Base-by-base conservation (phyloP, 2,797 vertebrate genomes). In the Myoxocephalus aenaeus region DNA sequence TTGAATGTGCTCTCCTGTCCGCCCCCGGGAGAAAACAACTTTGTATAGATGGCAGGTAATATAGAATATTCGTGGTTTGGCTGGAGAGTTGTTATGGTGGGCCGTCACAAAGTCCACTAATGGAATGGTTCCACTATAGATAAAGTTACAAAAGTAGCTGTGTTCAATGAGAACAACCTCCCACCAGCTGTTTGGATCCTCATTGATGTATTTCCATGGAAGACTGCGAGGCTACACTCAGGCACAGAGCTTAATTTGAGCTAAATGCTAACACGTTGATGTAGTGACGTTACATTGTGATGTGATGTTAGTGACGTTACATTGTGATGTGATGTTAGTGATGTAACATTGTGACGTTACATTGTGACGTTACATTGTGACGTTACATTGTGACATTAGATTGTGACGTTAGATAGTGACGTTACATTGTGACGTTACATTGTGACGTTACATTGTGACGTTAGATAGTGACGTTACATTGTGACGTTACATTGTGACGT, bases 21-120 rank as follows among this genome's bases (percentile, higher is more conserved):
- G n/a, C 56, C 48, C 63, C 57, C 46, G 27, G 29, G 40, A 29
- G n/a, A 14, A 42, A 27, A 27, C 1, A 27, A 27, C 25, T 58
- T 65, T 68, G 70, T 82, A 75, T 83, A 29, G 65, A 80, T 50
- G 65, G 48, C 38, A 63, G 73, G 76, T 80, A 76, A 75, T 77
- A 79, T 58, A 79, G 77, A 86, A 80, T 78, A 73, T 72, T 69
- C n/a, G 44, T 59, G 38, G 77, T 70, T 70, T 58, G 27, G 22
- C 25, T 56, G 34, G 27, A 76, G 46, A 50, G 8, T 64, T 29
- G 70, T 72, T 67, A 72, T 18, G 0, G 63, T 57, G 54, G 68
- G 58, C 42, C 1, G 1, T 71, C 62, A 65, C 66, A 40, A 4
- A 12, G 32, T 13, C 68, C 46, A 18, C 50, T 8, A 9, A 61